Evolutionary conservation across 2,888 invertebrate species (phyloP).

Genomic region (Xestia sexstrigata): DNA sequence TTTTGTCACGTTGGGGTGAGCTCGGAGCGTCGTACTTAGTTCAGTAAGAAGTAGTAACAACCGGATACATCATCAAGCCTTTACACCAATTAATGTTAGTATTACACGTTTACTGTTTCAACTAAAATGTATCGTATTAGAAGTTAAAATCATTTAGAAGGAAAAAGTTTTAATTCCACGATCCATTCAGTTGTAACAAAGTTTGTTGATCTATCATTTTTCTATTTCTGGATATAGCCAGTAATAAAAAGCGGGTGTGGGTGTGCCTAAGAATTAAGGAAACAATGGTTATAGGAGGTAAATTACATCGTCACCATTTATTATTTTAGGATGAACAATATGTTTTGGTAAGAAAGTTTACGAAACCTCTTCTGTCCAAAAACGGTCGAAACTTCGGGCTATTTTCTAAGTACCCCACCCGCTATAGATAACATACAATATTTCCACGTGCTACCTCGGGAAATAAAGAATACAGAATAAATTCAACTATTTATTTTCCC

Average conservation of each 20-base stretch:
- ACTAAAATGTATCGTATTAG: not conserved
- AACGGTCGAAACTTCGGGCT: not conserved
- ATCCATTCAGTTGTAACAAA: not conserved
- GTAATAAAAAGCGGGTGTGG: not conserved
- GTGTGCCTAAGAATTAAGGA: not conserved
- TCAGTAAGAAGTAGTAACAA: slow-evolving; percentile 6
- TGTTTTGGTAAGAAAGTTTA: not conserved
- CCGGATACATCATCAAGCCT: not conserved
- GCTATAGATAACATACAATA: not conserved
- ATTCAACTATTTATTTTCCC: slow-evolving; percentile 1
- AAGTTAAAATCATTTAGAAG: not conserved
- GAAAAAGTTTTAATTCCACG: not conserved
- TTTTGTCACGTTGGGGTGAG: slow-evolving; percentile 35
- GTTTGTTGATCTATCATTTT: not conserved
- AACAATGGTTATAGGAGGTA: not conserved
- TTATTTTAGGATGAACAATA: not conserved
- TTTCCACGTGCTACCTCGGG: not conserved
- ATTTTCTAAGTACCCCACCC: not conserved
- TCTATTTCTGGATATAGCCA: not conserved
- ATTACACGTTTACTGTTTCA: not conserved
- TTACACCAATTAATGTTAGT: slow-evolving; percentile 9
- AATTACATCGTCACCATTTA: not conserved
- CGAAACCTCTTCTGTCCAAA: not conserved
- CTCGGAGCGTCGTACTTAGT: slow-evolving; percentile 12
- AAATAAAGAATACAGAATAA: slow-evolving; percentile 6